Evolutionary conservation across 2,113 vertebrate genomes (phyloP).

Genomic region (Paramormyrops kingsleyae): DNA sequence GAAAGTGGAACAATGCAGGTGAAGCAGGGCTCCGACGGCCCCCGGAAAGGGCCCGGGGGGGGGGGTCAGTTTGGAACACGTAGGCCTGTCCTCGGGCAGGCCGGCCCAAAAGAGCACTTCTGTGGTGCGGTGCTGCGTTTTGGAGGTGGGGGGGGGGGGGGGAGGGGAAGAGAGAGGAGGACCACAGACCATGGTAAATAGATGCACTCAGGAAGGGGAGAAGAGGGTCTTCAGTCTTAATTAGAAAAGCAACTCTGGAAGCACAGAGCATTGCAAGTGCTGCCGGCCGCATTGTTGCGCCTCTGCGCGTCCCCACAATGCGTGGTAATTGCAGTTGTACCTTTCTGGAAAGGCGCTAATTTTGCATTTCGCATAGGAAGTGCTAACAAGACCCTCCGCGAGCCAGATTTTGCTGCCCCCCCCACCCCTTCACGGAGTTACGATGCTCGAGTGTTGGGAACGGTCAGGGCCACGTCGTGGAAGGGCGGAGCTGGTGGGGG

Average conservation of each 20-base stretch:
- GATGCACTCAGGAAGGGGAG: constrained; percentile 82
- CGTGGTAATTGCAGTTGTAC: constrained; percentile 99
- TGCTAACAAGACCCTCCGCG: constrained; percentile 99
- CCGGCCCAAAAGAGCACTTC: constrained; percentile 82
- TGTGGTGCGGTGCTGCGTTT: constrained; percentile 86
- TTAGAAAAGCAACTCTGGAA: constrained; percentile 92
- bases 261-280: constrained; percentile 80
- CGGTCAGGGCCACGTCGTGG: constrained; percentile 85
- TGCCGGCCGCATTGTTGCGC: constrained; percentile 69
- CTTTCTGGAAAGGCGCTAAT: constrained; percentile 98
- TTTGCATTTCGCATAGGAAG: constrained; percentile 99
- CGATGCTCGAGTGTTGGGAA: constrained; percentile 88
- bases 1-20: constrained; percentile 76
- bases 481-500: constrained; percentile 32
- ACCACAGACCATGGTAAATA: constrained; percentile 82
- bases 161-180: constrained; percentile 45
- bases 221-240: constrained; percentile 92
- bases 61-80: constrained; percentile 67
- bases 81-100: constrained; percentile 65
- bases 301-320: constrained; percentile 84
- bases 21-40: constrained; percentile 60
- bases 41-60: constrained; percentile 54
- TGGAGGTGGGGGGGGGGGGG: constrained; percentile 64
- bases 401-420: constrained; percentile 94
- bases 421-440: constrained; percentile 88